A percentile compares a stretch with the other conserved stretches of the same genome.
These are phyloP conservation scores for Zaprionus ornatus DNA, from an alignment of 1,140 invertebrate genomes.

Conservation along the genomic window DNA sequence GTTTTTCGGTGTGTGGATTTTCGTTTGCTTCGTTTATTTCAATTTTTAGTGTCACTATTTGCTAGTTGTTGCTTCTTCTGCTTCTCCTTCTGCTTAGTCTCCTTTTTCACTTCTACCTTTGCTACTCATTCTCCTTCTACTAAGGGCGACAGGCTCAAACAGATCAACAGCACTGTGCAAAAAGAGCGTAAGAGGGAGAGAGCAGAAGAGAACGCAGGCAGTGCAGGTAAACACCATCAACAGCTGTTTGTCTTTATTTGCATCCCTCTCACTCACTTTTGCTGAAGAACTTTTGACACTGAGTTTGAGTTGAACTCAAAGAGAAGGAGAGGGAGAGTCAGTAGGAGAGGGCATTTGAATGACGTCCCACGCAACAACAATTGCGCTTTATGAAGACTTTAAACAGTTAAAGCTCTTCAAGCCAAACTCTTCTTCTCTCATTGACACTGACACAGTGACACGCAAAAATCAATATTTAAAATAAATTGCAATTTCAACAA, in stretches of 20 bases:
- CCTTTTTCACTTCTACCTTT: neutral
- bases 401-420: conserved; percentile 23
- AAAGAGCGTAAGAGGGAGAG: conserved; percentile 25
- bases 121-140: conserved; percentile 5
- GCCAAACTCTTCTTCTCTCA: conserved; percentile 26
- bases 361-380: conserved; percentile 41
- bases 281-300: conserved; percentile 68
- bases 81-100: neutral
- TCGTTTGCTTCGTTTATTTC: conserved; percentile 62
- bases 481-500: conserved; percentile 67
- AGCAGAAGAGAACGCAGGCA: conserved; percentile 29
- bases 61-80: conserved; percentile 31
- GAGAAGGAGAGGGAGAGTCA: neutral
- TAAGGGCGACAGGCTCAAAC: conserved; percentile 17
- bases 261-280: neutral
- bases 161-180: conserved; percentile 43
- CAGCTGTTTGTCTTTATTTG: conserved; percentile 58
- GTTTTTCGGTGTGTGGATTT: conserved; percentile 74
- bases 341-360: neutral
- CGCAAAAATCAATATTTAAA: conserved; percentile 67
- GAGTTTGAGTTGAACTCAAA: conserved; percentile 29
- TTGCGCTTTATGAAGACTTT: conserved; percentile 34
- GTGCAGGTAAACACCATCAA: conserved; percentile 31
- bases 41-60: conserved; percentile 75
- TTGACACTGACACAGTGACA: conserved; percentile 78